Evolutionary conservation across 2,888 invertebrate species (phyloP), one percentile per base, ranked within the genome.

Genomic region (Halictus ligatus): DNA sequence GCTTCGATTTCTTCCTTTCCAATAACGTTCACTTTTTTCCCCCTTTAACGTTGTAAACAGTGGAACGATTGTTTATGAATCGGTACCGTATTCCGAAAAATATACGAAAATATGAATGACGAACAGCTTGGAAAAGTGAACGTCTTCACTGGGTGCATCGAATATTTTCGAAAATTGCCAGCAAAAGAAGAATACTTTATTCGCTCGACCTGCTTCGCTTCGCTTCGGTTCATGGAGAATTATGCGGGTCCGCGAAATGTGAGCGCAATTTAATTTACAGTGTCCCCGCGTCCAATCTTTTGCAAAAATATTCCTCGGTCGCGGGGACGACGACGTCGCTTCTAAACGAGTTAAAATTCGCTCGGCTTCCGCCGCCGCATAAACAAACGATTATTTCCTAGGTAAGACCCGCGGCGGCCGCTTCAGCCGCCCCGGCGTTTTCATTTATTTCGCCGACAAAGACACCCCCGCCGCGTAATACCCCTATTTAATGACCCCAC

Each of bases 401-500:
- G 46, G 74, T 21, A 50, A 75, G 35, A 50, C 50, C 35, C 13
- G 12, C 40, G 4, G 15, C 35, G 40, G 40, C 12, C 84, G 78
- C 43, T 78, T 67, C 50, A n/a, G 29, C 25, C 21, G 29, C 25
- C 15, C 40, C 54, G 21, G 78, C 78, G 84, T 78, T 84, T 84
- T 75, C 85, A 84, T 84, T 84, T 78, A 84, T 84, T 75, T 64
- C 35, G 8, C 43, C 71, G 40, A 75, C 71, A 84, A 84, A 84
- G 85, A 75, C 64, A 72, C 25, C 13, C 60, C 69, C 21, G 7
- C 7, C 29, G 58, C 43, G 78, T 84, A 84, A 78, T 84, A 71
- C 69, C 64, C 46, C 78, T 54, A 72, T 75, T 60, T 84, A 84
- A 78, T 50, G 71, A 43, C n/a, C 18, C 29, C 13, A 71, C 35